Evolutionary conservation across 2,113 vertebrate genomes (phyloP).

Genomic region (Tragelaphus imberbis): DNA sequence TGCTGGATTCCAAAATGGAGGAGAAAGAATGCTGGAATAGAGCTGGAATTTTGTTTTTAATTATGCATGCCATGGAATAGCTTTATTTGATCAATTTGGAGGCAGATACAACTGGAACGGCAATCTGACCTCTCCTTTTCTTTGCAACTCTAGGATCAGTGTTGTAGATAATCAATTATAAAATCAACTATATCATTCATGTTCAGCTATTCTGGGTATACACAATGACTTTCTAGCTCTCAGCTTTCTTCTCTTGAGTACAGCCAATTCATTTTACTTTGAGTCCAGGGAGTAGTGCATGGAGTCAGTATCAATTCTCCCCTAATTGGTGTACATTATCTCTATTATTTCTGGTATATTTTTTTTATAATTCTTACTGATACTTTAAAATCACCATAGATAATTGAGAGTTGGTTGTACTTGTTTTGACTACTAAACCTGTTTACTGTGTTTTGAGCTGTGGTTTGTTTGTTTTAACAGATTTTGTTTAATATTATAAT

Average conservation of each 20-base stretch:
- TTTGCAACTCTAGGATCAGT: background rate
- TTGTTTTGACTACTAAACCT: slow-evolving; percentile 34
- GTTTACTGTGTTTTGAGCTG: slow-evolving; percentile 22
- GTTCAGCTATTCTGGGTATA: slow-evolving; percentile 38
- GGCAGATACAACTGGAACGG: background rate
- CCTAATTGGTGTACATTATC: background rate
- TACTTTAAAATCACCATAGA: slow-evolving; percentile 28
- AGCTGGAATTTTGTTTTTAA: slow-evolving; percentile 45
- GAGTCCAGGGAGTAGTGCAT: background rate
- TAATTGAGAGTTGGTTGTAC: slow-evolving; percentile 65
- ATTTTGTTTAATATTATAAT: slow-evolving; percentile 9
- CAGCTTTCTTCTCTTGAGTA: slow-evolving; percentile 54
- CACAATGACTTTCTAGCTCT: slow-evolving; percentile 53
- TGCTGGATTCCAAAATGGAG: slow-evolving; percentile 37
- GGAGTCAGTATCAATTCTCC: background rate
- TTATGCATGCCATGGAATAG: slow-evolving; percentile 44
- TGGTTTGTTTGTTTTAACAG: background rate
- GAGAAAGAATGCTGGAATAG: slow-evolving; percentile 55
- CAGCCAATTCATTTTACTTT: slow-evolving; percentile 55
- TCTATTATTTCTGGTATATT: background rate
- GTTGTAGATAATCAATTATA: background rate
- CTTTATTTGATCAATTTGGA: background rate
- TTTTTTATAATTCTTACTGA: background rate
- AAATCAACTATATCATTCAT: background rate
- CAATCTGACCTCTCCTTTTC: background rate